Conservation (phyloP, 2,797 vertebrate genomes). For the Pipistrellus pipistrellus region DNA sequence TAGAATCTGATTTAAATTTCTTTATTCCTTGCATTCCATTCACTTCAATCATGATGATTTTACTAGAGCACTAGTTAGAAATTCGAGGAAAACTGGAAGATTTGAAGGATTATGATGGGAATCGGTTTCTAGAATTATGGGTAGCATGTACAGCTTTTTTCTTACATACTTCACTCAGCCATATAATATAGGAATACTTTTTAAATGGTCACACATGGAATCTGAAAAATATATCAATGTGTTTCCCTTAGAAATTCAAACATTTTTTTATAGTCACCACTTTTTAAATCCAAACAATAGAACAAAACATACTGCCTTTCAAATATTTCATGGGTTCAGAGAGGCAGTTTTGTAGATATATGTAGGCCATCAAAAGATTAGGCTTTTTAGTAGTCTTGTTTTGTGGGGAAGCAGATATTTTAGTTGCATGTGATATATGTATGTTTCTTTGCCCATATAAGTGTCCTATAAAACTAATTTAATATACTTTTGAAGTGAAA, state of each 20-base stretch:
- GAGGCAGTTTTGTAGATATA: slow-evolving; percentile 20
- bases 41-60: slow-evolving; percentile 34
- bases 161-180: background rate
- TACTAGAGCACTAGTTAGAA: slow-evolving; percentile 3
- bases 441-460: slow-evolving; percentile 18
- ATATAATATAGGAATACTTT: background rate
- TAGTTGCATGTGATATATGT: background rate
- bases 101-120: slow-evolving; percentile 19
- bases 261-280: background rate
- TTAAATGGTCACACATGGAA: slow-evolving; percentile 43
- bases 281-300: background rate
- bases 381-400: slow-evolving; percentile 10
- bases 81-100: slow-evolving; percentile 13
- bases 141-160: background rate
- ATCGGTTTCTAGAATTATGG: slow-evolving; percentile 24
- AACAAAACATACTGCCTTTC: slow-evolving; percentile 5
- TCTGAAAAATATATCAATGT: background rate
- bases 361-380: slow-evolving; percentile 29
- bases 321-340: slow-evolving; percentile 6
- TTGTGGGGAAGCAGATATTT: slow-evolving; percentile 6
- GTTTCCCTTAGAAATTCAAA: slow-evolving; percentile 37
- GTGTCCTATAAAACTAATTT: slow-evolving; percentile 53
- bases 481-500: slow-evolving; percentile 53
- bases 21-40: slow-evolving; percentile 48
- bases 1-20: slow-evolving; percentile 29